Percentiles rank a stretch among this genome's conserved stretches.
These are phyloP conservation scores for Indicator indicator DNA, from an alignment of 2,113 vertebrate species.

Conservation along the genomic window DNA sequence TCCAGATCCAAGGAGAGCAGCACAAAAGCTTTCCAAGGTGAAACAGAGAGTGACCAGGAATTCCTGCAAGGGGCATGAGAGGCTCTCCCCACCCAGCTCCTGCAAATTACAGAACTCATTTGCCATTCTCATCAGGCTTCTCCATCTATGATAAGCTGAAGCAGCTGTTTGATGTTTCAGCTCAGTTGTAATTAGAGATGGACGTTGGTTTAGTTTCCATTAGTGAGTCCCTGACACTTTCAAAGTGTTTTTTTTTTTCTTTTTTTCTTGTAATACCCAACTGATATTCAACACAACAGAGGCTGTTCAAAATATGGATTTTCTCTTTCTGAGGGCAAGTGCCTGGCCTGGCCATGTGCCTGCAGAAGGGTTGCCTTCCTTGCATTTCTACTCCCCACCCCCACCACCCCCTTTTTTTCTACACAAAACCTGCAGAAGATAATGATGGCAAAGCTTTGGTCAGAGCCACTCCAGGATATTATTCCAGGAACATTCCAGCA, in stretches of 20 bases:
- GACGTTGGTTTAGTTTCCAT: background rate
- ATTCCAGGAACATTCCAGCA: background rate
- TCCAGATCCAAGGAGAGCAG: background rate
- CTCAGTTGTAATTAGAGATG: background rate
- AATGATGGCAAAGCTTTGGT: background rate
- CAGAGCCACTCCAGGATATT: background rate
- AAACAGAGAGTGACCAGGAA: background rate
- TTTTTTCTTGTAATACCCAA: background rate
- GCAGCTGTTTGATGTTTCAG: slow-evolving; percentile 19
- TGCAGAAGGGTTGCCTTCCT: background rate
- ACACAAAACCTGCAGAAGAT: background rate
- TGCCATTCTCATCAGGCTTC: slow-evolving; percentile 16
- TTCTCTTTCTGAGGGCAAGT: background rate
- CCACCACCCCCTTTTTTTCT: background rate
- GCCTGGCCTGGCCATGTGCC: background rate
- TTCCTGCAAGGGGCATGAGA: background rate
- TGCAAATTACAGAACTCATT: background rate
- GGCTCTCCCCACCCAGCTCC: background rate
- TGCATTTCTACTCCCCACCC: background rate
- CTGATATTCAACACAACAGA: background rate
- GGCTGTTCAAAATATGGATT: background rate
- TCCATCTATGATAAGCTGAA: background rate
- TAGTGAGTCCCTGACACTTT: background rate
- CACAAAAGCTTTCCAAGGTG: slow-evolving; percentile 2
- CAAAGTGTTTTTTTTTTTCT: background rate